Evolutionary conservation across 2,797 vertebrate species (phyloP).

Genomic region (Anisognathus igniventris): DNA sequence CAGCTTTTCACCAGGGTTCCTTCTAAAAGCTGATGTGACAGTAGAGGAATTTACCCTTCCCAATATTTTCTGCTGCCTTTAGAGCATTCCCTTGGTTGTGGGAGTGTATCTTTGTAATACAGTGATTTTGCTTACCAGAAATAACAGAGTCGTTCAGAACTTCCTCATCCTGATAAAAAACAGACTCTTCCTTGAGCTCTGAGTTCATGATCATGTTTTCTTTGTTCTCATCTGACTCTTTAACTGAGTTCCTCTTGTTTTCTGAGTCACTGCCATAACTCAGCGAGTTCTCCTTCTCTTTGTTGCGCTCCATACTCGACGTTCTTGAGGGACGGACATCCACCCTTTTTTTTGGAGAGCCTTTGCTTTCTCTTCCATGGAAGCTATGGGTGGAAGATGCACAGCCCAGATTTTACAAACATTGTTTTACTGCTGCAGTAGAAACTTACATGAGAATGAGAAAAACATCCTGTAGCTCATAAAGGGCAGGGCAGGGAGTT

Average conservation of each 20-base stretch:
- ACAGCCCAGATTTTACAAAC: background rate
- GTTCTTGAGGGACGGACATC: constrained; percentile 85
- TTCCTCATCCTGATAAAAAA: constrained; percentile 88
- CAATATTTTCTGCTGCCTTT: background rate
- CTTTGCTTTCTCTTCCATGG: constrained; percentile 84
- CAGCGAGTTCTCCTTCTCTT: constrained; percentile 75
- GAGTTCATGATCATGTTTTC: constrained; percentile 90
- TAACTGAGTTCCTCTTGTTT: constrained; percentile 72
- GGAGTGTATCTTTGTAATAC: background rate
- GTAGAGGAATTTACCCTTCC: background rate
- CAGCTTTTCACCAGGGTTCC: background rate
- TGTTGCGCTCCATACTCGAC: constrained; percentile 79
- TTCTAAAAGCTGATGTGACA: background rate
- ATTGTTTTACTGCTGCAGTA: background rate
- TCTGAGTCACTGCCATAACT: constrained; percentile 66
- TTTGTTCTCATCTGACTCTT: constrained; percentile 94
- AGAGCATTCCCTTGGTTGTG: fast-evolving
- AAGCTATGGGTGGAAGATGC: constrained; percentile 76
- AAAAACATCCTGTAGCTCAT: background rate
- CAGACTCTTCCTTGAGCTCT: constrained; percentile 86
- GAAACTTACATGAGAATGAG: background rate
- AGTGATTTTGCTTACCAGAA: constrained; percentile 82
- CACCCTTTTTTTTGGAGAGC: constrained; percentile 85
- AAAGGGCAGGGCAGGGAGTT: background rate
- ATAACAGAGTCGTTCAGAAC: constrained; percentile 90